These are phyloP conservation scores for Pseudochirops cupreus DNA, from an alignment of 2,797 vertebrate species.

Conservation along the genomic window DNA sequence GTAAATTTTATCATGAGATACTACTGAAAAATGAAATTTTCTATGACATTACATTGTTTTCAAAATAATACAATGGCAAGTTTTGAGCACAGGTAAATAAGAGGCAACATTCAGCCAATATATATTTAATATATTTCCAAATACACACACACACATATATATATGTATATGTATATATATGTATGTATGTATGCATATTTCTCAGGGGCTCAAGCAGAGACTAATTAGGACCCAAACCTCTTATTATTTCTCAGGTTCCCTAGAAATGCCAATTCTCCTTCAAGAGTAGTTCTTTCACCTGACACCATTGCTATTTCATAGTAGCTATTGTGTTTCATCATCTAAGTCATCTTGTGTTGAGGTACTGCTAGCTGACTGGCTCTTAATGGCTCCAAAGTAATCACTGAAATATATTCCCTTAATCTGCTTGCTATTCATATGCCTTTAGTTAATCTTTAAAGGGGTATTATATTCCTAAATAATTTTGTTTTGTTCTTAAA, in stretches of 20 bases:
- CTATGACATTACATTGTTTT: no score
- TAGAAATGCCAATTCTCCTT: no score
- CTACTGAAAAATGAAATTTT: no score
- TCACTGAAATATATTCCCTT: constrained; percentile 46
- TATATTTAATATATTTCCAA: constrained; percentile 41
- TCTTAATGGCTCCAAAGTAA: constrained; percentile 50
- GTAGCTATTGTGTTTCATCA: constrained; percentile 48
- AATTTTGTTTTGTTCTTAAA: background rate
- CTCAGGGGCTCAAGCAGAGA: no score
- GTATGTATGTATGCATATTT: no score
- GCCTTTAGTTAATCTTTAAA: constrained; percentile 46
- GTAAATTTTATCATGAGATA: no score
- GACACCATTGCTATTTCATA: constrained; percentile 43
- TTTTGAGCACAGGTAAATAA: constrained; percentile 47
- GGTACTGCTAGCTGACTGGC: constrained; percentile 40
- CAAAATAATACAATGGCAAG: constrained; percentile 17
- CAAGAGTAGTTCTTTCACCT: constrained; percentile 25
- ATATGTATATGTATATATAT: no score
- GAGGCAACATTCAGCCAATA: constrained; percentile 35
- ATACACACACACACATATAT: no score
- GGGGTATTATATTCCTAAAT: background rate
- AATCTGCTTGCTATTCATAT: constrained; percentile 26
- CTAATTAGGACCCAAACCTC: no score
- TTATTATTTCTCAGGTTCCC: no score
- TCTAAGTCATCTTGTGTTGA: constrained; percentile 55